Conservation (phyloP, 1,140 invertebrate species). For the Calliphora vicina region DNA sequence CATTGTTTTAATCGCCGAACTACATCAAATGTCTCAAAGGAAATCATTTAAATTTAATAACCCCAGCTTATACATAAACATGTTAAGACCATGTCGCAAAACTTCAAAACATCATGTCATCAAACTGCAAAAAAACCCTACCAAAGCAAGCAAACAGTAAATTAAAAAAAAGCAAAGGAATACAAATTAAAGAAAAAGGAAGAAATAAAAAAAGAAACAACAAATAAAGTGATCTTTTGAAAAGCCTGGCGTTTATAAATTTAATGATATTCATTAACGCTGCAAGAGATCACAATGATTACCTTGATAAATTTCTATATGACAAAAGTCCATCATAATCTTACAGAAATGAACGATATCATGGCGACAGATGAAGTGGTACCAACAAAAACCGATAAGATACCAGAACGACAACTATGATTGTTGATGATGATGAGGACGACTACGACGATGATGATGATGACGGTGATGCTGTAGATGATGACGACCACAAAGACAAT, state of each 20-base stretch:
- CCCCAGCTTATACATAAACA: conserved; percentile 8
- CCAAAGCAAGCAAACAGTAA: not conserved
- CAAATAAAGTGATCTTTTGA: conserved; percentile 11
- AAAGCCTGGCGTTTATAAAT: conserved; percentile 3
- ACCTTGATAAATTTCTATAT: conserved; percentile 23
- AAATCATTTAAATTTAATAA: conserved; percentile 15
- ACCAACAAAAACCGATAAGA: conserved; percentile 15
- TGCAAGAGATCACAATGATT: conserved; percentile 28
- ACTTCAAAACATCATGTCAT: conserved; percentile 9
- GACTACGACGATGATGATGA: not conserved
- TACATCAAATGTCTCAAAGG: not conserved
- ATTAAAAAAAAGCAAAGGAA: not conserved
- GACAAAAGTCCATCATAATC: conserved; percentile 34
- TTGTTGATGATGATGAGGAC: not conserved
- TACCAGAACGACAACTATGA: not conserved
- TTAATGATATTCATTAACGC: conserved; percentile 32
- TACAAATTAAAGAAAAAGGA: not conserved
- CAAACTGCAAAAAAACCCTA: not conserved
- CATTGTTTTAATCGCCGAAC: not conserved
- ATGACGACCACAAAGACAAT: not conserved
- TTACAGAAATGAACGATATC: not conserved
- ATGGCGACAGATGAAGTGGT: conserved; percentile 27
- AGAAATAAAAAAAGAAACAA: not conserved
- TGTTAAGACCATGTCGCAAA: conserved; percentile 12
- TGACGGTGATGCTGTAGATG: too few species aligned